phyloP scores from a whole-genome alignment of 1,140 invertebrate genomes.

The Apolygus lucorum region DNA sequence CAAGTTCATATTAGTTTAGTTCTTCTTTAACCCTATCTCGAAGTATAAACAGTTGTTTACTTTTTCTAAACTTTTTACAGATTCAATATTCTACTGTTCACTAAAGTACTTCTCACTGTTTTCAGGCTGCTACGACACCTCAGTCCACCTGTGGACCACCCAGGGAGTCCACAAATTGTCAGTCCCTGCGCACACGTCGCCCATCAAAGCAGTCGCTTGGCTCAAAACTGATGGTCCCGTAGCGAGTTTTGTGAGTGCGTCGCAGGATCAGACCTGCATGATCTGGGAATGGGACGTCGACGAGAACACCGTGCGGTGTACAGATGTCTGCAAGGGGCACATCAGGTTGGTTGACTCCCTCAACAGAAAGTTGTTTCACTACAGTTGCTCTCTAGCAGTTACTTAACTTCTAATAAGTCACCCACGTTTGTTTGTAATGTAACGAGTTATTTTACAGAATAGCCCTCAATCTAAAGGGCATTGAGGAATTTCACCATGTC shows the following conservation, averaged over 20 bases:
- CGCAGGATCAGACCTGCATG: constrained; percentile 86
- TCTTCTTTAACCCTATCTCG: too few relatives aligned
- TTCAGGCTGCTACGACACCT: constrained; percentile 92
- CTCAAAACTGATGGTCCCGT: constrained; percentile 53
- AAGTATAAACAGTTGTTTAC: too few relatives aligned
- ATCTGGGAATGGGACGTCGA: constrained; percentile 80
- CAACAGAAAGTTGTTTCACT: background rate
- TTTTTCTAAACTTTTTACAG: too few relatives aligned
- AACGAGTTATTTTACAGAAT: too few relatives aligned
- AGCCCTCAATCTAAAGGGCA: too few relatives aligned
- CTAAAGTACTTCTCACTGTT: constrained; percentile 53
- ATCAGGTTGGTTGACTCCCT: constrained; percentile 50
- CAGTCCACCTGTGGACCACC: constrained; percentile 77
- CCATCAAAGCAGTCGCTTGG: constrained; percentile 83
- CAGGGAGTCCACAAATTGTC: constrained; percentile 74
- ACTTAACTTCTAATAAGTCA: too few relatives aligned
- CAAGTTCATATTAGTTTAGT: too few relatives aligned
- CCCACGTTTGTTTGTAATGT: too few relatives aligned
- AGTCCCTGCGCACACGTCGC: constrained; percentile 75
- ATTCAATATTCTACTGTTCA: too few relatives aligned
- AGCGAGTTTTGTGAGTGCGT: constrained; percentile 69
- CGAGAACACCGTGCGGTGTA: constrained; percentile 67
- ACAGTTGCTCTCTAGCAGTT: too few relatives aligned
- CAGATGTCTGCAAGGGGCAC: constrained; percentile 77
- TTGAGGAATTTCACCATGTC: too few relatives aligned